These are phyloP conservation scores for Kradibia gibbosae DNA, from an alignment of 1,140 invertebrate species.

Conservation along the genomic window DNA sequence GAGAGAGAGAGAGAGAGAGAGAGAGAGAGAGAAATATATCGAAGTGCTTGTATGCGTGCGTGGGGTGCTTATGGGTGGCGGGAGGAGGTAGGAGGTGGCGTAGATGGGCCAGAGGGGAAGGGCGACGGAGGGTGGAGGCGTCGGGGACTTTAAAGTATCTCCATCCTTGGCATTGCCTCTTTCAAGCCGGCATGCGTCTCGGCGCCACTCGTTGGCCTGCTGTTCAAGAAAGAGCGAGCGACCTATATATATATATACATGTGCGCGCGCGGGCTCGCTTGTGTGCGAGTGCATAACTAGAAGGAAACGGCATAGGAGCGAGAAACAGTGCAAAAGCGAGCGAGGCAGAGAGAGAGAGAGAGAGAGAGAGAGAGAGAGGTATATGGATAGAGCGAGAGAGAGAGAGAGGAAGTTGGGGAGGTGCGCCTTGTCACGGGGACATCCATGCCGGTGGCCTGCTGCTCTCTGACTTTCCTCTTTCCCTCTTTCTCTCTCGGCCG, in stretches of 20 bases:
- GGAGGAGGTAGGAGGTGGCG: too few species aligned
- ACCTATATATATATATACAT: slow-evolving; percentile 10
- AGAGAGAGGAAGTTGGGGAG: neutral
- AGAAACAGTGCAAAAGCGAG: neutral
- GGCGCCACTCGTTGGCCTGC: slow-evolving; percentile 24
- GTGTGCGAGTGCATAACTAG: neutral
- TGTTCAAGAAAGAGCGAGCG: neutral
- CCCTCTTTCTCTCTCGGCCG: neutral
- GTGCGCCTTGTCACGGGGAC: slow-evolving; percentile 42
- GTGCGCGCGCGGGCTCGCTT: neutral
- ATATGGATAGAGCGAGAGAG: neutral
- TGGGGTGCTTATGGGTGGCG: too few species aligned
- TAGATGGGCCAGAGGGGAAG: too few species aligned
- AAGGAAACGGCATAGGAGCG: neutral
- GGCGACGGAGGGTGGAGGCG: too few species aligned
- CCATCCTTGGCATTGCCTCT: slow-evolving; percentile 24
- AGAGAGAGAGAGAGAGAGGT: slow-evolving; percentile 13
- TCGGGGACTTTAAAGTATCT: slow-evolving; percentile 4
- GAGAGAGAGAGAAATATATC: neutral
- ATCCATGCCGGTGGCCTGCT: slow-evolving; percentile 46
- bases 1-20: slow-evolving; percentile 11
- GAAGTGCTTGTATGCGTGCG: too few species aligned
- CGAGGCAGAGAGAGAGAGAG: slow-evolving; percentile 7
- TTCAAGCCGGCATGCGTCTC: slow-evolving; percentile 20
- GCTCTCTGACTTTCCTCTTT: slow-evolving; percentile 31